phyloP scores from a whole-genome alignment of 2,797 vertebrate genomes.

The Natrix natrix region DNA sequence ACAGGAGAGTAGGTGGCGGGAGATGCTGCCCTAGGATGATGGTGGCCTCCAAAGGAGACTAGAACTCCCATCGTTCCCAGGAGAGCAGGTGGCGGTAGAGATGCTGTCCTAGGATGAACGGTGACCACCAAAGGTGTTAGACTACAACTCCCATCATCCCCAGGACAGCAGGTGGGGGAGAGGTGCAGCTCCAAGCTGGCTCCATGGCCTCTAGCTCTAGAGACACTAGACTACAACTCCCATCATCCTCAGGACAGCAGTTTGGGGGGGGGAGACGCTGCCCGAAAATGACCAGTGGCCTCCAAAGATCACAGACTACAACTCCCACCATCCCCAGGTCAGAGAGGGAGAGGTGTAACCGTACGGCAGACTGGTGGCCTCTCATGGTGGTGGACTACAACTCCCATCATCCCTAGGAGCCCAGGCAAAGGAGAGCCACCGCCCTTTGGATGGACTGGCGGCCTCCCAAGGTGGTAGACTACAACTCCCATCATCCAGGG shows the following conservation, averaged over 20 bases:
- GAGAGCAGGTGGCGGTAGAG: neutral
- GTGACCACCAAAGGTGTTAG: neutral
- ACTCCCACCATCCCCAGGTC: neutral
- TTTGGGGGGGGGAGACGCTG: too few species aligned
- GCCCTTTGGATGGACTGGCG: neutral
- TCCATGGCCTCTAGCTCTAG: too few species aligned
- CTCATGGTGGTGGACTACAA: neutral
- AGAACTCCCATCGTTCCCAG: neutral
- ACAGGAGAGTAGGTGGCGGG: neutral
- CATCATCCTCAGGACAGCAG: neutral
- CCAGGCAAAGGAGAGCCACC: neutral
- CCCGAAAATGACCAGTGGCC: neutral
- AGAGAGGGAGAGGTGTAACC: neutral
- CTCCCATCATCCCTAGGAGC: neutral
- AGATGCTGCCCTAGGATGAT: too few species aligned
- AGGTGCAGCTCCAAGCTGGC: neutral
- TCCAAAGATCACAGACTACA: neutral
- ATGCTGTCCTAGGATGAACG: neutral
- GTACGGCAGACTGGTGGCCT: rapidly evolving
- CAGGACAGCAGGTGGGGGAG: neutral
- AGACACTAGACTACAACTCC: too few species aligned
- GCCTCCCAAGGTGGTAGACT: neutral
- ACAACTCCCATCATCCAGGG: too few species aligned
- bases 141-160: neutral
- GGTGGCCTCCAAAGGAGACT: too few species aligned